Evolutionary conservation across 2,797 vertebrate species (phyloP), one percentile per base, ranked within the genome.

Genomic region (Toxotes lorentzi): DNA sequence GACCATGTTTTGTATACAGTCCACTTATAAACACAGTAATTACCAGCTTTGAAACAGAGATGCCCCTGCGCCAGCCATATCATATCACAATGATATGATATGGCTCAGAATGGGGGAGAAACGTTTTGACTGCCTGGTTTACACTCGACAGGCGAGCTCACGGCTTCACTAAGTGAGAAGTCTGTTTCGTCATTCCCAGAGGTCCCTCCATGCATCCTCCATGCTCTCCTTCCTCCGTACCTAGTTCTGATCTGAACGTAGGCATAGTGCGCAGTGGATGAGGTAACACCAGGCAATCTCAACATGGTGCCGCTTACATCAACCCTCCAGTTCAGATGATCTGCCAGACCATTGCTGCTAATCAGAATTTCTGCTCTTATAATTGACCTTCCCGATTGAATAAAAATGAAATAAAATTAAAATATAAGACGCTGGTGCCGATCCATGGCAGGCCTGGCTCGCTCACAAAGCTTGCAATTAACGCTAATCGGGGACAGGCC

Each of bases 251-350:
- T 90, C 78, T 79, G 73, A 86, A 82, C 80, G 47, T 50, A 47
- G 87, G 88, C 91, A 59, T 53, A 76, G 68, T 23, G 84, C 58
- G 76, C 74, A 7, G 68, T 23, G 82, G 88, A 93, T 93, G 94
- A 93, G 92, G 94, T 93, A 94, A 95, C 90, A 82, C 65, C 78
- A 70, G 85, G 93, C 87, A 95, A 94, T 91, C 91, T 73, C 87
- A 64, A 41, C 70, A 79, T 58, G 79, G 82, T 60, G 86, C 85
- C 71, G 76, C 88, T 93, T 90, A 90, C 91, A 90, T 91, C 90
- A 90, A 92, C 82, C 80, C 50, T 5, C 59, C 47, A 40, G 85
- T 81, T 89, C 80, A 84, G 89, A 87, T 54, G 78, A 84, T 64
- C 81, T 76, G 79, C 86, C 87, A 88, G 83, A 65, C 85, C 83